These are phyloP conservation scores for Hydra vulgaris DNA, from an alignment of 30 jellyfish, hydroid and myxozoan species.

Conservation along the genomic window DNA sequence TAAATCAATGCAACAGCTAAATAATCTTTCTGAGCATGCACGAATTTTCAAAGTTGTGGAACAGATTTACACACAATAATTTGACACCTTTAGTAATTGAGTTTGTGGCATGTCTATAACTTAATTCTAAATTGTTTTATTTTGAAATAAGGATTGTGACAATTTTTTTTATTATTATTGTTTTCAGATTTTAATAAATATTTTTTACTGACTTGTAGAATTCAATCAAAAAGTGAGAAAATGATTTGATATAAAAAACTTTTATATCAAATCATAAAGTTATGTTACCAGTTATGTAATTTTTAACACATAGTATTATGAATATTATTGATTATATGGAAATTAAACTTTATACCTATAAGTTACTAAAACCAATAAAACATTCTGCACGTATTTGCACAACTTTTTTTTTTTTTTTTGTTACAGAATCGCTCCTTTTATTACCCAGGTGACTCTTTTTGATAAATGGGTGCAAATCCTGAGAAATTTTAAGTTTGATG, in stretches of 20 bases:
- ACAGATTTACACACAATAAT: background rate
- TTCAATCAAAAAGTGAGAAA: background rate
- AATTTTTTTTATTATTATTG: background rate
- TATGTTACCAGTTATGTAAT: background rate
- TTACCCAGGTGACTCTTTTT: background rate
- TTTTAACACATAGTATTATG: background rate
- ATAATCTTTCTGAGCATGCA: background rate
- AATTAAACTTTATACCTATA: background rate
- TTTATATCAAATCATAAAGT: background rate
- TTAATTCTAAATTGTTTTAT: background rate
- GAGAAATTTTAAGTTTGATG: background rate
- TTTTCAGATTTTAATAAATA: background rate
- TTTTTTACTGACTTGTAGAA: background rate
- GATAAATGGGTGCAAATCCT: background rate
- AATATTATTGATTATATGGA: background rate
- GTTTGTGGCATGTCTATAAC: background rate
- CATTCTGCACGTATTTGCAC: background rate
- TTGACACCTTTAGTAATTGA: background rate
- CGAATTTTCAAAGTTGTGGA: background rate
- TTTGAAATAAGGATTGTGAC: background rate
- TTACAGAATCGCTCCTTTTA: background rate
- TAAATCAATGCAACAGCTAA: background rate
- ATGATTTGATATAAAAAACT: too few species aligned
- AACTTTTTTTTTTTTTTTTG: background rate
- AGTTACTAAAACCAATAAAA: background rate